A percentile compares a stretch with the other conserved stretches of the same genome.
These are phyloP conservation scores for Heliocidaris erythrogramma DNA, from an alignment of 35 echinoderm and acorn worm species.

Conservation along the genomic window DNA sequence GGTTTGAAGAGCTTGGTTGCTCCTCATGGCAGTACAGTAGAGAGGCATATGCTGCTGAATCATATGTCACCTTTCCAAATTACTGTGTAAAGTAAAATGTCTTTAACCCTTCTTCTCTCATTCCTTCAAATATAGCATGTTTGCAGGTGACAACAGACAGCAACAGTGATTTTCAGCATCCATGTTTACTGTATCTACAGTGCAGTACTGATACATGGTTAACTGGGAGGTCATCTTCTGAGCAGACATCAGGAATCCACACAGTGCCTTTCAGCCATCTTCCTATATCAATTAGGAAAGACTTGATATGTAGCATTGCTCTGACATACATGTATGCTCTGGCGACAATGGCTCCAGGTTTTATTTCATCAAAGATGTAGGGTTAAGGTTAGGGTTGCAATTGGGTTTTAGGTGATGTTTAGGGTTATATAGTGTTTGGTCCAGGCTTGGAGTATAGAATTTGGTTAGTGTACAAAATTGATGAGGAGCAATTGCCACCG, in stretches of 20 bases:
- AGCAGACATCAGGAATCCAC: neutral
- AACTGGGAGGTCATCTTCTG: neutral
- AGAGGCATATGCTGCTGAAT: neutral
- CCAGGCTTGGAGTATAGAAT: no score
- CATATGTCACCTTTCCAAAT: neutral
- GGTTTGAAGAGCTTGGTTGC: neutral
- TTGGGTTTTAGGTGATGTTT: no score
- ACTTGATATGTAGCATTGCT: neutral
- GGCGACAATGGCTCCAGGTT: no score
- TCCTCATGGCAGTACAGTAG: neutral
- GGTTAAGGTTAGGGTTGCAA: no score
- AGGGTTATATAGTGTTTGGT: no score
- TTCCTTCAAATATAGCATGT: neutral
- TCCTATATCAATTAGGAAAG: neutral
- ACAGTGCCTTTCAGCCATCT: neutral
- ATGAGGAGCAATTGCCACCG: no score
- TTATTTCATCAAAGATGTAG: no score
- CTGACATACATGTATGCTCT: no score
- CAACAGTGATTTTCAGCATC: neutral
- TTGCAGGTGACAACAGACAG: neutral
- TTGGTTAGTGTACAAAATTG: no score
- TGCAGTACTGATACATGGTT: neutral
- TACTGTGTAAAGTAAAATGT: neutral
- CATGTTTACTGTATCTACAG: neutral
- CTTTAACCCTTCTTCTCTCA: neutral